These are phyloP conservation scores for Sesamia nonagrioides DNA, from an alignment of 1,140 invertebrate genomes.

Conservation along the genomic window DNA sequence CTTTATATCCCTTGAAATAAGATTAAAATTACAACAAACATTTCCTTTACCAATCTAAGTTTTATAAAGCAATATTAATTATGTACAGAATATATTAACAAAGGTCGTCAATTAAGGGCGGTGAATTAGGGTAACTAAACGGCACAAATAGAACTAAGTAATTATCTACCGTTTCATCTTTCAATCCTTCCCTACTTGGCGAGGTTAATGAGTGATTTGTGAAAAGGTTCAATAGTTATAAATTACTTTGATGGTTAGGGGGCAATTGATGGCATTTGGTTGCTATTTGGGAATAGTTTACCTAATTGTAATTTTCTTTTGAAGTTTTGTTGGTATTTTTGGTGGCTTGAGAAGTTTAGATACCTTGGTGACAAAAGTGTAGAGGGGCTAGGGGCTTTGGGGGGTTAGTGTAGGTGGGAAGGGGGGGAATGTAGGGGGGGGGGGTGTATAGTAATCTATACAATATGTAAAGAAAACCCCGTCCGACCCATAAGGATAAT, in stretches of 20 bases:
- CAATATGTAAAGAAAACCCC: too few relatives aligned
- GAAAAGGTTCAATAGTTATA: neutral
- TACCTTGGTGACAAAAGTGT: too few relatives aligned
- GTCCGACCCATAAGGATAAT: too few relatives aligned
- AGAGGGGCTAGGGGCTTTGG: too few relatives aligned
- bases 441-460: too few relatives aligned
- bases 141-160: constrained; percentile 15
- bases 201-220: constrained; percentile 4
- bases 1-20: too few relatives aligned
- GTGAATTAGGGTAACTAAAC: neutral
- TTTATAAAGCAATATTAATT: too few relatives aligned
- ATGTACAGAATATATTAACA: neutral
- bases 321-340: neutral
- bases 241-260: neutral
- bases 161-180: constrained; percentile 19
- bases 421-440: too few relatives aligned
- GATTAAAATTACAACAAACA: too few relatives aligned
- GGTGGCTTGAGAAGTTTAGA: too few relatives aligned
- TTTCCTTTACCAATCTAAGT: too few relatives aligned
- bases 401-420: too few relatives aligned
- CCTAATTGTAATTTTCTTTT: neutral
- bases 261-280: neutral
- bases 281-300: neutral
- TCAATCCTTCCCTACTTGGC: constrained; percentile 13
- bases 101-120: neutral